Conservation (phyloP, 2,113 vertebrate genomes). For the Cyanoliseus patagonus region DNA sequence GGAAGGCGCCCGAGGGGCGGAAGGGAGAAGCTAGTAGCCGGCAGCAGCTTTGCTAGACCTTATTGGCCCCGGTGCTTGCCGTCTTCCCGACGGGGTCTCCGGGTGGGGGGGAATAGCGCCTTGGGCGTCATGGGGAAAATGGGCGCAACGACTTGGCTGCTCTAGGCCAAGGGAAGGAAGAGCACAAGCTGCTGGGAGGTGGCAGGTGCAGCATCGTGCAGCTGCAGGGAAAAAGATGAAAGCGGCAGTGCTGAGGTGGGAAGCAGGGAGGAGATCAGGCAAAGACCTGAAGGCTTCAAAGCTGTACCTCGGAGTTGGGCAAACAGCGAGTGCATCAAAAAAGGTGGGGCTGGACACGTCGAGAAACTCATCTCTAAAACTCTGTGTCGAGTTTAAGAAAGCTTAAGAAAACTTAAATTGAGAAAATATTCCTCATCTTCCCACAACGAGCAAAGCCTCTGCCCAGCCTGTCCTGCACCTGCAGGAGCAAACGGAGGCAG, state of each 20-base stretch:
- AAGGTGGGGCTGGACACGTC: background rate
- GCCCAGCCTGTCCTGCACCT: background rate
- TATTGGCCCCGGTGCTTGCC: accelerated
- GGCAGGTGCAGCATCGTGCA: too few relatives aligned
- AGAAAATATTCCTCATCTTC: background rate
- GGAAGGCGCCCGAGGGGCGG: too few relatives aligned
- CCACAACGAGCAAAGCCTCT: accelerated
- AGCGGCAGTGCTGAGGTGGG: accelerated
- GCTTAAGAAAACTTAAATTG: background rate
- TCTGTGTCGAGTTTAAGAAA: background rate
- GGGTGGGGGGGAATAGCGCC: background rate
- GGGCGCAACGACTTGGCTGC: accelerated
- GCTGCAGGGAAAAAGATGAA: accelerated
- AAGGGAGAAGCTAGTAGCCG: accelerated
- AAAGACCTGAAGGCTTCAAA: background rate
- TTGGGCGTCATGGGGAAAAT: background rate
- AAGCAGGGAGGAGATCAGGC: accelerated
- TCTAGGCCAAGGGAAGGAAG: accelerated
- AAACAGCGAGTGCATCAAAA: background rate
- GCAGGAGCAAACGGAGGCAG: accelerated
- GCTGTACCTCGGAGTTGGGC: background rate
- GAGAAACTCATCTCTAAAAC: background rate
- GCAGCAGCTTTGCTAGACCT: accelerated
- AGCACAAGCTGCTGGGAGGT: accelerated
- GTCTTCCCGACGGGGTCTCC: background rate